Conservation (phyloP, 92 coral and sea anemone genomes). For the Epizoanthus illoricatus region DNA sequence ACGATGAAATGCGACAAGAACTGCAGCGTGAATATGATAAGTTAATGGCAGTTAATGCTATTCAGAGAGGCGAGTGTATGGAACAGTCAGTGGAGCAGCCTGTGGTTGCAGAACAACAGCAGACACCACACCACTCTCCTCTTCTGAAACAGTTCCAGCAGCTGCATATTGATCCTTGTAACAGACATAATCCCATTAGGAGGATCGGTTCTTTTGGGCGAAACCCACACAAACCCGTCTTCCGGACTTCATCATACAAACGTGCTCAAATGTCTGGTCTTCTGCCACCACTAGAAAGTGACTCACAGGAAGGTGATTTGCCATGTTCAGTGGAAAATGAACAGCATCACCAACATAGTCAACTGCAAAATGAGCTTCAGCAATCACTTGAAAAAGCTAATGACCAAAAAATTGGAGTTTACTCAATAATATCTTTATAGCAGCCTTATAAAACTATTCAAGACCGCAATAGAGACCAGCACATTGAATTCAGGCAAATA, state of each 20-base stretch:
- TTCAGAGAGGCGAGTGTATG: conserved; percentile 53
- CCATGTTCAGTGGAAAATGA: conserved; percentile 8
- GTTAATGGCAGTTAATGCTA: conserved; percentile 75
- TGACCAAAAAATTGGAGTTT: conserved; percentile 30
- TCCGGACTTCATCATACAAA: conserved; percentile 86
- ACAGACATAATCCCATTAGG: conserved; percentile 74
- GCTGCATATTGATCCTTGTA: conserved; percentile 70
- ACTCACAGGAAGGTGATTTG: conserved; percentile 24
- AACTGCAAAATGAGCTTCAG: conserved; percentile 18
- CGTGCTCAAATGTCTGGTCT: conserved; percentile 83
- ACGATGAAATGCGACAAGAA: conserved; percentile 97
- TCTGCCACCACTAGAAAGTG: conserved; percentile 79
- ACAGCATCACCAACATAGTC: conserved; percentile 22
- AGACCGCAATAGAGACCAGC: too few species aligned
- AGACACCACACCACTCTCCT: conserved; percentile 57
- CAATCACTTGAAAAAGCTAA: conserved; percentile 24
- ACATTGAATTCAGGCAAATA: too few species aligned
- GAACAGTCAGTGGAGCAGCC: conserved; percentile 48
- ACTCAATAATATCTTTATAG: conserved; percentile 38
- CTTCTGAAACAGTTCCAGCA: conserved; percentile 79
- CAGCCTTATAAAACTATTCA: background rate
- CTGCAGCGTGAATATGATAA: conserved; percentile 87
- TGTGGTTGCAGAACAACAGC: conserved; percentile 48
- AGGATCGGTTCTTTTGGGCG: conserved; percentile 68
- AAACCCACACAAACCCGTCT: conserved; percentile 85